Conservation (phyloP, 2,113 vertebrate genomes). For the Mesocricetus auratus region DNA sequence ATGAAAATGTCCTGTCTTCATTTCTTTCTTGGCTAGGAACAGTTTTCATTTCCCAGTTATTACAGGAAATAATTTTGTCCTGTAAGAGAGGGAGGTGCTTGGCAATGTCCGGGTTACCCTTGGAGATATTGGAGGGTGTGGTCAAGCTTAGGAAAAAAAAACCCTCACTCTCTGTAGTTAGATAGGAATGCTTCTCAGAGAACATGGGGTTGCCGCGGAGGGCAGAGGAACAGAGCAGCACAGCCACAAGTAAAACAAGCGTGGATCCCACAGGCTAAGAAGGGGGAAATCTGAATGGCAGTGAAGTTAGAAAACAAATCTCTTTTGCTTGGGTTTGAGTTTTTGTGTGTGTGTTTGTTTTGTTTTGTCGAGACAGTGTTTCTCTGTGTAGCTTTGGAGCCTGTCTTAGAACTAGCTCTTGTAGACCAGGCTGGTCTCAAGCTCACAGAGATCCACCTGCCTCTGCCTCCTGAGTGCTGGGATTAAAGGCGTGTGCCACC, state of each 20-base stretch:
- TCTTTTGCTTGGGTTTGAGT: neutral
- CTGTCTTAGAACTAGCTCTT: no score
- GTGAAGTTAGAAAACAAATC: neutral
- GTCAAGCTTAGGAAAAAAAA: neutral
- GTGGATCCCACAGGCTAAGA: neutral
- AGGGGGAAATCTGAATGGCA: neutral
- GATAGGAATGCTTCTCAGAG: neutral
- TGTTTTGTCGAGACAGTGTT: no score
- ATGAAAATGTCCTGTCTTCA: constrained; percentile 13
- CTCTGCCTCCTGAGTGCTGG: no score
- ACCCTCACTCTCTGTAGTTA: neutral
- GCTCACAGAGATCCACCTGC: no score
- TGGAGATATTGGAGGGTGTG: neutral
- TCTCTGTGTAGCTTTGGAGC: no score
- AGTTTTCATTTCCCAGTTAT: neutral
- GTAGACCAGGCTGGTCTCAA: no score
- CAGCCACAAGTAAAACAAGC: neutral
- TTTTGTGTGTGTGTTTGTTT: no score
- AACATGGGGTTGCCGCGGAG: neutral
- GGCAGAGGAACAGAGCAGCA: neutral
- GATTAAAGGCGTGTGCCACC: no score
- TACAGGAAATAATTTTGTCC: constrained; percentile 4
- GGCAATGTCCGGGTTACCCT: neutral
- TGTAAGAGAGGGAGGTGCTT: neutral
- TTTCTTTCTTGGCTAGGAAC: constrained; percentile 22